These are phyloP conservation scores for Tetrax tetrax DNA, from an alignment of 2,113 vertebrate genomes.

Conservation along the genomic window DNA sequence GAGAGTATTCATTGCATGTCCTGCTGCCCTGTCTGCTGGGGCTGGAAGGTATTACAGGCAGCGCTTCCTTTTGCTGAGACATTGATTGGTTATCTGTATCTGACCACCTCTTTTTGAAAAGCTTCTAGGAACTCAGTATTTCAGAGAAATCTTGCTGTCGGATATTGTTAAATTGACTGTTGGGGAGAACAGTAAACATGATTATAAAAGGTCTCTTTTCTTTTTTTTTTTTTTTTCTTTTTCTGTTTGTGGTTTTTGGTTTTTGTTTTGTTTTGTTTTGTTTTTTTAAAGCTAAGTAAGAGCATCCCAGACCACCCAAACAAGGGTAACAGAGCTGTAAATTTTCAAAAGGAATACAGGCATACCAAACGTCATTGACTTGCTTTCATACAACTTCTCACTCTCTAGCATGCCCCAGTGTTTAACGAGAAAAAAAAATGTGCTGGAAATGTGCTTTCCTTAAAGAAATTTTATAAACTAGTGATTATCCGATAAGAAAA, in stretches of 20 bases:
- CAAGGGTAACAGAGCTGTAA: background rate
- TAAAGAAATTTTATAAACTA: background rate
- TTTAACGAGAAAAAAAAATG: background rate
- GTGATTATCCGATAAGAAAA: background rate
- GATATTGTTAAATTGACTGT: background rate
- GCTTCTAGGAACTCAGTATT: background rate
- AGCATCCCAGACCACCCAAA: background rate
- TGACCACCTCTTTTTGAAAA: background rate
- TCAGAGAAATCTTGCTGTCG: background rate
- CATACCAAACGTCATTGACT: background rate
- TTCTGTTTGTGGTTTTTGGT: no score
- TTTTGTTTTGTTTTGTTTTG: background rate
- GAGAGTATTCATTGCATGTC: background rate
- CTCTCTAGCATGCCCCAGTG: background rate
- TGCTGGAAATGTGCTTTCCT: background rate
- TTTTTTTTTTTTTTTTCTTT: accelerated
- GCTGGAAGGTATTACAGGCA: background rate
- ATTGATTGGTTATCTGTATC: background rate
- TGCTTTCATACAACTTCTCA: background rate
- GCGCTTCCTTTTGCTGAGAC: background rate
- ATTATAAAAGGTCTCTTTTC: background rate
- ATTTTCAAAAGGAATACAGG: background rate
- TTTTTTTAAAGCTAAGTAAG: background rate
- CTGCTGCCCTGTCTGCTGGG: background rate
- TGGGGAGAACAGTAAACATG: background rate